These are phyloP conservation scores for Pandemis corylana DNA, from an alignment of 2,888 invertebrate species.

Conservation along the genomic window DNA sequence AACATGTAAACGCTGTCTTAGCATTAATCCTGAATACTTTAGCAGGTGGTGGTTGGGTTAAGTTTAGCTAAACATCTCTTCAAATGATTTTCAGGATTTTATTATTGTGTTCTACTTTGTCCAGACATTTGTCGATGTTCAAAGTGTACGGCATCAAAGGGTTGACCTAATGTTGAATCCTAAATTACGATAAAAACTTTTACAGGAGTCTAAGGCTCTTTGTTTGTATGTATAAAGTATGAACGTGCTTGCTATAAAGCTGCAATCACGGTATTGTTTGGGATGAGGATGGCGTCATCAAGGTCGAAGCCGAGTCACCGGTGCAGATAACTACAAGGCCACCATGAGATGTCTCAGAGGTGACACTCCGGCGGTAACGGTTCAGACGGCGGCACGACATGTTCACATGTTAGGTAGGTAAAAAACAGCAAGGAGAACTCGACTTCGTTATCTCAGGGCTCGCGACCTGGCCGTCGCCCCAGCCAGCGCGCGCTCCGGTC, in stretches of 20 bases:
- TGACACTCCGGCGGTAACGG: not conserved
- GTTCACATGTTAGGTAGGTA: not conserved
- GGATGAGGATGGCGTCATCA: conserved; percentile 11
- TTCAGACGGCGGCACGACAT: not conserved
- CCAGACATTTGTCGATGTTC: too few relatives aligned
- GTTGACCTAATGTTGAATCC: too few relatives aligned
- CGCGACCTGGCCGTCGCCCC: conserved; percentile 1
- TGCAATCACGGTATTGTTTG: conserved; percentile 11
- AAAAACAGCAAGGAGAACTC: not conserved
- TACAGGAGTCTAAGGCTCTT: too few relatives aligned
- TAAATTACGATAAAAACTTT: too few relatives aligned
- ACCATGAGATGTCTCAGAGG: conserved; percentile 3
- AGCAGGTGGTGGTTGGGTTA: too few relatives aligned
- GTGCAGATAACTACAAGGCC: conserved; percentile 6
- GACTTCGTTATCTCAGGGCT: not conserved
- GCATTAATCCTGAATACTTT: too few relatives aligned
- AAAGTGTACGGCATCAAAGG: too few relatives aligned
- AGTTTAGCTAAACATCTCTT: too few relatives aligned
- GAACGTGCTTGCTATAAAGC: not conserved
- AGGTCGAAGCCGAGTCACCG: conserved; percentile 24
- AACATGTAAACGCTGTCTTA: too few relatives aligned
- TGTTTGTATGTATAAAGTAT: not conserved
- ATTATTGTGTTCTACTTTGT: too few relatives aligned
- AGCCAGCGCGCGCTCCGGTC: not conserved
- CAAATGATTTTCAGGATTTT: too few relatives aligned